Base-by-base conservation (phyloP, 2,113 vertebrate species). In the Proteles cristata region DNA sequence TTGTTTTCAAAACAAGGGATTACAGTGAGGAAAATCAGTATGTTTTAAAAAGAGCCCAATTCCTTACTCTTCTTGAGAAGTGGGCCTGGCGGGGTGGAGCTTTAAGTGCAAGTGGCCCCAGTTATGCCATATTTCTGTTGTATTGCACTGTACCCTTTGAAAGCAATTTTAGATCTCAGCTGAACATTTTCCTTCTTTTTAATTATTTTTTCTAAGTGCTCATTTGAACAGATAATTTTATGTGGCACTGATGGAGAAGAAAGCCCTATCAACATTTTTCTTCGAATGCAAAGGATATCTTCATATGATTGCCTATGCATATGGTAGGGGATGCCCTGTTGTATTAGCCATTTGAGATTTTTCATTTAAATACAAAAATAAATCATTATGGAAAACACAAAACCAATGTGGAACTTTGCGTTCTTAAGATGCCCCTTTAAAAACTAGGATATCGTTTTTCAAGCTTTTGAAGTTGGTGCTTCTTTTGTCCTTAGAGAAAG, bases 1-100 rank as follows among this genome's bases (percentile, higher is more conserved):
- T 91, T 95, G 69, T 88, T 93, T 84, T 97, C 35, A 77, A 17
- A 83, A 79, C 76, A 96, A 76, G 5, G 93, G n/a, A 96, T 33
- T 21, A 43, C 19, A 45, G 7, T 21, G 35, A 74, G n/a, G 55
- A 87, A 91, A 93, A 88, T 71, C n/a, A 35, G 11, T 61, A 25
- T 12, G 31, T 58, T 76, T 94, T 19, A 4, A 53, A 85, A 80
- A n/a, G 58, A 76, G 25, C 23, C 53, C 50, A 55, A 3, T 28
- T 63, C 35, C 48, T 88, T 48, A 65, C 23, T 69, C 76, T 71
- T 68, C 26, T 55, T 48, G n/a, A 74, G 33, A 81, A 91, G 21
- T 0, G 26, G 80, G 28, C 7, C 35, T 71, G 16, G 17, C 4
- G 26, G 55, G 61, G 33, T 28, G 87, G 53, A 91, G 50, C 43